phyloP scores from a whole-genome alignment of 1,140 invertebrate genomes.

The Harpegnathos saltator region DNA sequence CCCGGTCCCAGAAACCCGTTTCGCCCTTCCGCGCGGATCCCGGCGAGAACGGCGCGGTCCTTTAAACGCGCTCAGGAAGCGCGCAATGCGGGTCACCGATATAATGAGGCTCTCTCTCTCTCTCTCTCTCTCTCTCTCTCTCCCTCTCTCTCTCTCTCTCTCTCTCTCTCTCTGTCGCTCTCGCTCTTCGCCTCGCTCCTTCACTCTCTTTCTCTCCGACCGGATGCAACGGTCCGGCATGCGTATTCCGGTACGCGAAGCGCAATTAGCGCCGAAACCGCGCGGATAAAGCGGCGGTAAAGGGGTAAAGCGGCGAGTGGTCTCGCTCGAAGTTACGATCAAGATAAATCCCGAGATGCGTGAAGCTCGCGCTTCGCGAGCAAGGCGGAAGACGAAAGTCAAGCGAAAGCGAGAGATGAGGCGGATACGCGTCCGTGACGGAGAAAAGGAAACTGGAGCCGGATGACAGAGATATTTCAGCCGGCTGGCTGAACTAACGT shows the following conservation, averaged over 20 bases:
- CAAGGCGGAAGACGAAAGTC: conserved; percentile 31
- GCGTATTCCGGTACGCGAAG: too few relatives aligned
- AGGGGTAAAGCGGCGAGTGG: background rate
- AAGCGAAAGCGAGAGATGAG: conserved; percentile 44
- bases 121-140: background rate
- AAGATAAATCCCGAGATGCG: conserved; percentile 13
- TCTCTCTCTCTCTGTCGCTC: too few relatives aligned
- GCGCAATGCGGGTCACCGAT: conserved; percentile 7
- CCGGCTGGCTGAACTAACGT: background rate
- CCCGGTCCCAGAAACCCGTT: conserved; percentile 79
- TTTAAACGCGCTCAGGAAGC: conserved; percentile 42
- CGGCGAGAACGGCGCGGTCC: conserved; percentile 27
- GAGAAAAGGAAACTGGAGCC: conserved; percentile 24
- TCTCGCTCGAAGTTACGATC: conserved; percentile 7
- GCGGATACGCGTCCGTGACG: conserved; percentile 21
- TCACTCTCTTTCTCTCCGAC: too few relatives aligned
- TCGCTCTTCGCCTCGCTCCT: too few relatives aligned
- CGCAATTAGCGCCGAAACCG: too few relatives aligned
- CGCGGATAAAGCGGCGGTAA: background rate
- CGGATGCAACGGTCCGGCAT: too few relatives aligned
- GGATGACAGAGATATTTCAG: conserved; percentile 10
- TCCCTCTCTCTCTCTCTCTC: too few relatives aligned
- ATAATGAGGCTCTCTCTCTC: background rate
- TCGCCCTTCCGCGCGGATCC: conserved; percentile 72
- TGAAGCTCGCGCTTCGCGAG: background rate